These are phyloP conservation scores for Corythornis cristatus DNA, from an alignment of 2,113 vertebrate genomes.

Conservation along the genomic window DNA sequence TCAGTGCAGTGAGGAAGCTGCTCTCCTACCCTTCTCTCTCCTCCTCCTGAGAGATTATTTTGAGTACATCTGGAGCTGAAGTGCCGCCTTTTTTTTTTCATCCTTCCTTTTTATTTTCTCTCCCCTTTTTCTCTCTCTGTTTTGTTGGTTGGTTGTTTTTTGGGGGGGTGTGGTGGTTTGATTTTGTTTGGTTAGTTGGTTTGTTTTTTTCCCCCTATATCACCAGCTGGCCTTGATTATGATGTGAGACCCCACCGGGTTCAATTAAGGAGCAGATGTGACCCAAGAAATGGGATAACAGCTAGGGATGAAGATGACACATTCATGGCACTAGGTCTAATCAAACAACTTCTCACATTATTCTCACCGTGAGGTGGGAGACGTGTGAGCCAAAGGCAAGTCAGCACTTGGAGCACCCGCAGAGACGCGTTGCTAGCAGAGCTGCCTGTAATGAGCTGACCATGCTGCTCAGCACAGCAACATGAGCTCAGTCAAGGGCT, in stretches of 20 bases:
- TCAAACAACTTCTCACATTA: slow-evolving; percentile 64
- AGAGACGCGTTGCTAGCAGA: slow-evolving; percentile 22
- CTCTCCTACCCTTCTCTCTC: not conserved
- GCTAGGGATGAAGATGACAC: slow-evolving; percentile 46
- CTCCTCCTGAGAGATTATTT: not conserved
- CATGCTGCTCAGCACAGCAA: not conserved
- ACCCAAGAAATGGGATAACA: slow-evolving; percentile 45
- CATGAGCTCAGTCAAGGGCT: not conserved
- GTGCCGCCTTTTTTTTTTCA: not conserved
- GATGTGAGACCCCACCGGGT: not conserved
- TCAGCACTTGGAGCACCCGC: slow-evolving; percentile 8
- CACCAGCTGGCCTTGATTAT: slow-evolving; percentile 19
- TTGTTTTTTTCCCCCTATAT: not conserved
- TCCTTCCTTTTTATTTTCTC: not conserved
- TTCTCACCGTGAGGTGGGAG: slow-evolving; percentile 56
- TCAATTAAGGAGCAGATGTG: slow-evolving; percentile 58
- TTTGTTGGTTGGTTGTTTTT: not conserved
- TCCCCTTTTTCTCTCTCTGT: not conserved
- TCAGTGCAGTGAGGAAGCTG: not conserved
- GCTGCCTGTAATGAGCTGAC: slow-evolving; percentile 45
- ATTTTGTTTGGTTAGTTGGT: too few species aligned
- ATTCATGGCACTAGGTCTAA: slow-evolving; percentile 44
- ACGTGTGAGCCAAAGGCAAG: slow-evolving; percentile 46
- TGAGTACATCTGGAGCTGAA: not conserved
- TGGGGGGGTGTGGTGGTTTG: not conserved